phyloP scores from a whole-genome alignment of 2,888 invertebrate species.

The Dicyrtoma fusca region DNA sequence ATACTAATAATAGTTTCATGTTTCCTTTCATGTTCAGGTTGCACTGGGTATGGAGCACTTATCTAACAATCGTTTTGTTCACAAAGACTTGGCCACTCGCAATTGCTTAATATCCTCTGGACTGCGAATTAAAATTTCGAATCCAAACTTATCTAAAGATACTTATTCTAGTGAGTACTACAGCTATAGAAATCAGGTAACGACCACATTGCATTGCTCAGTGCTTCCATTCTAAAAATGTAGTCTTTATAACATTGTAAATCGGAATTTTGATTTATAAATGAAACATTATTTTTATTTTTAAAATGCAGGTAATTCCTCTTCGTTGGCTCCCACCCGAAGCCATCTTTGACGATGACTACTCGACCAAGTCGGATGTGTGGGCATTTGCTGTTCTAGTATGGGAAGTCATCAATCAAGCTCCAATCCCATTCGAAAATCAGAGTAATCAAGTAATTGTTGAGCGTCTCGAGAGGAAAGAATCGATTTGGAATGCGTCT shows the following conservation, averaged over 20 bases:
- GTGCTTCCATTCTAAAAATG: too few species aligned
- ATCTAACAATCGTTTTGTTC: conserved; percentile 75
- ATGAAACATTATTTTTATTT: neutral
- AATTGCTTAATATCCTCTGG: conserved; percentile 84
- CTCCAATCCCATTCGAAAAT: conserved; percentile 75
- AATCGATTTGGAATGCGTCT: conserved; percentile 41
- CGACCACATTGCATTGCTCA: too few species aligned
- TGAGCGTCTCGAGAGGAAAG: conserved; percentile 65
- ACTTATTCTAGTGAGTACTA: conserved; percentile 89
- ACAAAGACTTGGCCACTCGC: conserved; percentile 87
- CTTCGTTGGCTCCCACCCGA: conserved; percentile 89
- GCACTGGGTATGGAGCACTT: conserved; percentile 81
- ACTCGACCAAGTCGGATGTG: conserved; percentile 89
- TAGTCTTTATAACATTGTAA: neutral
- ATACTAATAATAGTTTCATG: too few species aligned
- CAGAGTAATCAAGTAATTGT: conserved; percentile 76
- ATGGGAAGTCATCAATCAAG: conserved; percentile 86
- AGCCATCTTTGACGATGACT: conserved; percentile 86
- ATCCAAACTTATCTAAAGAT: conserved; percentile 77
- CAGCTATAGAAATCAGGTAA: conserved; percentile 78
- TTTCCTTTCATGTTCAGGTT: conserved; percentile 67
- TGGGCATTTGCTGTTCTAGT: conserved; percentile 87
- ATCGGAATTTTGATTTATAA: neutral
- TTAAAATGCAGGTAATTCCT: conserved; percentile 69
- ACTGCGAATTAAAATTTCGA: conserved; percentile 80